A percentile compares a stretch with the other conserved stretches of the same genome.
Evolutionary conservation across 2,888 invertebrate genomes (phyloP).

Genomic region (Blera fallax): DNA sequence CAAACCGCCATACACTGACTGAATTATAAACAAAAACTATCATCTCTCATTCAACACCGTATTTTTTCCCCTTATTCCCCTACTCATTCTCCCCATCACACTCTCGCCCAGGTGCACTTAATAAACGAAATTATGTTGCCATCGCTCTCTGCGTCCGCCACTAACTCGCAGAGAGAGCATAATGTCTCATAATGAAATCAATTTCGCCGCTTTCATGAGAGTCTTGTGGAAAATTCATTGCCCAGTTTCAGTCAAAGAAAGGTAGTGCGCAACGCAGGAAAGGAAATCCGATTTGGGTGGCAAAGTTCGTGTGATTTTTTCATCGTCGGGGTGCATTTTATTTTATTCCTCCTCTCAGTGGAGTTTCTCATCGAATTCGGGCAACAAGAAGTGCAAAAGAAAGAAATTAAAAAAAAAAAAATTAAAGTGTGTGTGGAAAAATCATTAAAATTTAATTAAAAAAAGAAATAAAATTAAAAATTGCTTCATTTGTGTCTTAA

Average conservation of each 20-base stretch:
- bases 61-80: neutral
- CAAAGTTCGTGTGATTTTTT: neutral
- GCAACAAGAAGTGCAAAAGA: constrained; percentile 41
- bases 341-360: constrained; percentile 51
- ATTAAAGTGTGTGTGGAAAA: constrained; percentile 19
- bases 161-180: neutral
- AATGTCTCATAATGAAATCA: neutral
- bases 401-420: no score
- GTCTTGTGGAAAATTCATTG: constrained; percentile 26
- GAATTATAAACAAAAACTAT: neutral
- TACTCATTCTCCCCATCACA: constrained; percentile 1
- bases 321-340: constrained; percentile 55
- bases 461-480: neutral
- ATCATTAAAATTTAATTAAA: constrained; percentile 32
- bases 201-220: constrained; percentile 31
- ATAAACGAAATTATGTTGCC: constrained; percentile 3
- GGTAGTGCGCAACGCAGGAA: constrained; percentile 56
- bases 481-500: constrained; percentile 26
- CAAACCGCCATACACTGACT: neutral
- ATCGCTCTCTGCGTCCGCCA: neutral
- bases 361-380: constrained; percentile 58
- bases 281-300: constrained; percentile 50
- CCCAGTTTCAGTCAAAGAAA: constrained; percentile 37
- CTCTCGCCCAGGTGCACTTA: neutral
- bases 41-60: neutral